Evolutionary conservation across 2,888 invertebrate genomes (phyloP), one percentile per base, ranked within the genome.

Genomic region (Epiperipatus broadwayi): DNA sequence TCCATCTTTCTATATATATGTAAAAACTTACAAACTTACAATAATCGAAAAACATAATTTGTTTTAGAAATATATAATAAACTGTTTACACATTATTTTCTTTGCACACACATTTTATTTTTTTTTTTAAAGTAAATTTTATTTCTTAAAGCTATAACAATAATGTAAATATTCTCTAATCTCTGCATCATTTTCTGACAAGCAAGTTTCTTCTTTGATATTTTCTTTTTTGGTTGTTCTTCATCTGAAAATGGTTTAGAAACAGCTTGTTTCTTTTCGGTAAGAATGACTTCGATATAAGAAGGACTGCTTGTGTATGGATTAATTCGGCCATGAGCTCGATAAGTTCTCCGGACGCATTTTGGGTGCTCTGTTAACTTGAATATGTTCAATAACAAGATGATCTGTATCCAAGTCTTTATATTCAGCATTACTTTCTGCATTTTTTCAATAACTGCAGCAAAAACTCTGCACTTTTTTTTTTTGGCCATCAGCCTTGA

Each of bases 301-400:
- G 93, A 95, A 21, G 95, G 95, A 12, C 87, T 89, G 47, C 89
- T 89, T 93, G 95, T 93, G 70, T 89, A 97, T 7, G 93, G 95
- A 62, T 95, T 97, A 60, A 97, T 97, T 55, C 95, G 78, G 66
- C 95, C 95, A 63, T 95, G 95, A 48, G 95, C 95, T 64, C 95
- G 76, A 70, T 97, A 97, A 21, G 95, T 97, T 55, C 95, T 75
- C 56, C 95, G 73, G n/a, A 55, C 95, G 78, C 63, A 97, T 73
- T 59, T 91, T 87, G 37, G 95, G 91, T 18, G 95, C 97, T 50
- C 91, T 76, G 63, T 97, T 97, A 8, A 52, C 51, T 69, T 87
- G 87, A 62, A 97, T 93, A 64, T 97, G 95, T 58, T 93, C 91
- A 56, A 97, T 80, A 43, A 91, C 84, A 47, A 97, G 71, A 60